Evolutionary conservation across 2,888 invertebrate species (phyloP), one percentile per base, ranked within the genome.

Genomic region (Drosophila niveifrons): DNA sequence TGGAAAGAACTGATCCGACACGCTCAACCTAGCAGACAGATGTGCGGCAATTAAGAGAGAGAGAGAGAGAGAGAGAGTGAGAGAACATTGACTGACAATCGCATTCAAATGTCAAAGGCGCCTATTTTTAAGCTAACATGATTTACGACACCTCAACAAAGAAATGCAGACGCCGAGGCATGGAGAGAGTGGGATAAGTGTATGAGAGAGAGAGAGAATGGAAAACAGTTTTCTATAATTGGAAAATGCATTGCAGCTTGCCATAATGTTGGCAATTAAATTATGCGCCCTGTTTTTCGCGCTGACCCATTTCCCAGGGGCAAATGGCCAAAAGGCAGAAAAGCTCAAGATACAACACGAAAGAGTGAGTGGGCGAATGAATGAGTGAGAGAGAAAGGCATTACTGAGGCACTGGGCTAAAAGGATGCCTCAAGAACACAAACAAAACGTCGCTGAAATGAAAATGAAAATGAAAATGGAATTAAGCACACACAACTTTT

Each of bases 381-480:
- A 1, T 23, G 28, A 3, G 47, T 18, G 57, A 28, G 13, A 36
- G 46, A 57, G 47, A 48, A 39, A 17, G 39, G 58, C 58, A 29
- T 28, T 57, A 56, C 34, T 78, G 66, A 74, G 85, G 66, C 76
- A 82, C 67, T 75, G 66, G 85, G 62, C 79, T 61, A 61, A 69
- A 67, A 72, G 72, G 69, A 67, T 63, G 70, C 68, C 57, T 71
- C 70, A 68, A 68, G 71, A 89, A 78, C 70, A 77, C 74, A 83
- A 80, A 87, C 75, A 83, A 80, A 84, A 71, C 61, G 67, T 63
- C 58, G 82, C 82, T 72, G 72, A 78, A 82, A 82, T 67, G 67
- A 80, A 75, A 77, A 78, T 84, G 84, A 80, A 82, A 86, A 80
- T 88, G 84, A 88, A 83, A 83, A 88, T 83, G 82, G 88, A 89